Conservation (phyloP, 2,113 vertebrate species). For the Etheostoma spectabile region DNA sequence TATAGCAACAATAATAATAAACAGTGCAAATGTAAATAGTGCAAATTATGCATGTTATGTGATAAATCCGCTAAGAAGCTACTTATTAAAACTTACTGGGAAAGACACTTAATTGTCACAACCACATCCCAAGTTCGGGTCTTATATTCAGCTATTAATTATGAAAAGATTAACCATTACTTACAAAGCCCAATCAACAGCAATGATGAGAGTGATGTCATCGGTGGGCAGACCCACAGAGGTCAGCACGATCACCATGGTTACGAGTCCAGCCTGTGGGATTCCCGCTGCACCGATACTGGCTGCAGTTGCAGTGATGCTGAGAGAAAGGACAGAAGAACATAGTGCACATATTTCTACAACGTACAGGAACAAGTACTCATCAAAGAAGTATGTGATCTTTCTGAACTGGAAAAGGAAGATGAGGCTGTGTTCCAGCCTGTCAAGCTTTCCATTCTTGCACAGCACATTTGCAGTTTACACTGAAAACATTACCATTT, state of each 20-base stretch:
- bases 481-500: background rate
- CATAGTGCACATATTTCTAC: background rate
- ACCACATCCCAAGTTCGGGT: background rate
- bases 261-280: slow-evolving; percentile 96
- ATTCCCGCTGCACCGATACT: slow-evolving; percentile 98
- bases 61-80: background rate
- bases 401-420: background rate
- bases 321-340: slow-evolving; percentile 60
- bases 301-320: slow-evolving; percentile 97
- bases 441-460: background rate
- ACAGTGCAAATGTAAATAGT: too few relatives aligned
- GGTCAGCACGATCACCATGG: slow-evolving; percentile 98
- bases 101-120: background rate
- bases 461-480: background rate
- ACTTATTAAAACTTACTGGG: background rate
- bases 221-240: slow-evolving; percentile 97
- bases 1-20: too few relatives aligned
- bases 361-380: background rate
- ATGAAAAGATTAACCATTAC: slow-evolving; percentile 69
- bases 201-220: slow-evolving; percentile 97
- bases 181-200: slow-evolving; percentile 98
- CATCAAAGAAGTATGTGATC: background rate
- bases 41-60: too few relatives aligned
- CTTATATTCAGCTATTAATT: background rate
- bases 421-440: background rate